These are phyloP conservation scores for Sympetrum striolatum DNA, from an alignment of 2,888 invertebrate species.

Conservation along the genomic window DNA sequence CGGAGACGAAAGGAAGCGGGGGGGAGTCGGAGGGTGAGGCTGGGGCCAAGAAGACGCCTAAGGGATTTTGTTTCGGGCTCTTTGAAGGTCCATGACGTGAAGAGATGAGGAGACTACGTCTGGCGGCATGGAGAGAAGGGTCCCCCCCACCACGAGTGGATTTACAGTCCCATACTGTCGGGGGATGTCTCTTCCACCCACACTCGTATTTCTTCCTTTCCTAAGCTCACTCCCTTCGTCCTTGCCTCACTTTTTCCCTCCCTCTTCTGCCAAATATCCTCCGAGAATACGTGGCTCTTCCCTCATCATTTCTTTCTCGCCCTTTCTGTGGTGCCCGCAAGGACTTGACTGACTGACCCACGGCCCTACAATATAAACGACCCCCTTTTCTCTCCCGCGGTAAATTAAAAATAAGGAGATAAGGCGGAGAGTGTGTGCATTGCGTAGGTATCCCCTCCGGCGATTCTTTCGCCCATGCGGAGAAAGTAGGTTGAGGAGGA, in stretches of 20 bases:
- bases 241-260: not conserved
- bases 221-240: not conserved
- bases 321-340: not conserved
- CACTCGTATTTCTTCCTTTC: not conserved
- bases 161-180: not conserved
- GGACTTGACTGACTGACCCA: not conserved
- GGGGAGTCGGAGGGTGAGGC: not conserved
- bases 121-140: not conserved
- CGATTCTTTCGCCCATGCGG: not conserved
- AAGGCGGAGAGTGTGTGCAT: not conserved
- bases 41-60: not conserved
- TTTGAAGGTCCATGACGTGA: not conserved
- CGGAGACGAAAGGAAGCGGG: not conserved
- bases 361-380: not conserved
- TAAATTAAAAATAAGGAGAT: not conserved
- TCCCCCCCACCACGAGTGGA: not conserved
- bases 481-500: not conserved
- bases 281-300: not conserved
- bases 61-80: not conserved
- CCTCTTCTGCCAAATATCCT: not conserved
- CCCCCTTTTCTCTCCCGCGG: not conserved
- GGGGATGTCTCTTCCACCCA: not conserved
- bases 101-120: not conserved
- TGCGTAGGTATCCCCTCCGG: not conserved
- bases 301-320: not conserved